Evolutionary conservation across 2,113 vertebrate genomes (phyloP), one percentile per base, ranked within the genome.

Genomic region (Proteles cristata): DNA sequence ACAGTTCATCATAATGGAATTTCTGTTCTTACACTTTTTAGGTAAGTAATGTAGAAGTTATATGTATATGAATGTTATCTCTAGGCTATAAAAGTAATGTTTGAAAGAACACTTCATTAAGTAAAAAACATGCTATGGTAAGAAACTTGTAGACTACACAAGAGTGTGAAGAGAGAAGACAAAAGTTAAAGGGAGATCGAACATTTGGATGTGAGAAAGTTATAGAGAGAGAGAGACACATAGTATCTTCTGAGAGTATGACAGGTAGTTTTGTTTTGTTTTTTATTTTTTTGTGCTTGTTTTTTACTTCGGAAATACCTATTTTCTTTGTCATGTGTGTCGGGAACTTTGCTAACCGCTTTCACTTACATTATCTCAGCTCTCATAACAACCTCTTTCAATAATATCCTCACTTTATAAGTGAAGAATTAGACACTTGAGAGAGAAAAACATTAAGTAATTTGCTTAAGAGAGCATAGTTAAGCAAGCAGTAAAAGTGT

Each of bases 21-120:
- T 23, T 98, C 99, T 97, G 2, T 99, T 86, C 98, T 99, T 77
- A 98, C 96, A 0, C 98, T 99, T 26, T 99, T 99, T 97, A 99
- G 99, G 99, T 99, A 86, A 97, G 98, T 99, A 95, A 73, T 55
- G 35, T 95, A 17, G 19, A 80, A 74, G 61, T 76, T 85, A 7
- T 50, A 28, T 71, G 9, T 92, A 65, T 63, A 23, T 87, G 63
- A 69, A 53, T 87, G 8, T 88, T 92, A 83, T 80, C 11, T 39
- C n/a, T 19, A 23, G 77, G 35, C n/a, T 71, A 39, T 33, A 79
- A 84, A 84, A 58, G 83, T 17, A 83, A 71, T 31, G 63, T 77
- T 88, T 80, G 2, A 82, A 84, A 85, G 79, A 73, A 25, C 43
- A 73, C 39, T 35, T 85, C 48, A 50, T 48, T 89, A 53, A 39